Evolutionary conservation across 2,888 invertebrate genomes (phyloP).

Genomic region (Clostera curtula): DNA sequence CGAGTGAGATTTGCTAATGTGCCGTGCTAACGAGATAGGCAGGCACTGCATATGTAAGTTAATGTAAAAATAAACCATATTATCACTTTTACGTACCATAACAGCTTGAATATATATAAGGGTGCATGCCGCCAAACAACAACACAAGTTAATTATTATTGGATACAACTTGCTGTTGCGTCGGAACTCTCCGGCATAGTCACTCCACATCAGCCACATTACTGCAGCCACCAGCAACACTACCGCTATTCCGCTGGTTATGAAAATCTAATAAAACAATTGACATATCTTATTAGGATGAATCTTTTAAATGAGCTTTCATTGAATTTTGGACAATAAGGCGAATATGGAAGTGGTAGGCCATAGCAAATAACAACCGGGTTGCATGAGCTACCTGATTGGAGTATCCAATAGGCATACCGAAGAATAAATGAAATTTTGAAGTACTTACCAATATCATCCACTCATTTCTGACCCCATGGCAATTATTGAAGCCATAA

Average conservation of each 20-base stretch:
- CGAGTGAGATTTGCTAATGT: no score
- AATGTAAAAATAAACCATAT: background rate
- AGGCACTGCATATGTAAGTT: background rate
- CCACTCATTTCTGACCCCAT: slow-evolving; percentile 65
- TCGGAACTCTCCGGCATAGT: slow-evolving; percentile 53
- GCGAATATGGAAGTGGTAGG: no score
- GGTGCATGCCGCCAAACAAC: slow-evolving; percentile 76
- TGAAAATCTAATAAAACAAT: slow-evolving; percentile 42
- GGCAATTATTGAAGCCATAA: slow-evolving; percentile 75
- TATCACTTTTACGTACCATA: slow-evolving; percentile 64
- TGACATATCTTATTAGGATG: no score
- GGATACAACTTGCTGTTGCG: slow-evolving; percentile 71
- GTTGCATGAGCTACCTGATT: no score
- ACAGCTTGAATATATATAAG: slow-evolving; percentile 79
- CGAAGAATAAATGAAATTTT: background rate
- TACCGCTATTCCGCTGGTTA: slow-evolving; percentile 50
- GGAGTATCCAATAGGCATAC: no score
- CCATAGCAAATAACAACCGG: no score
- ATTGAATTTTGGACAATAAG: no score
- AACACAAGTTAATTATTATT: slow-evolving; percentile 75
- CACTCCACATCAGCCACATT: slow-evolving; percentile 57
- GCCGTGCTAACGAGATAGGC: background rate
- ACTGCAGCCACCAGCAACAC: slow-evolving; percentile 43
- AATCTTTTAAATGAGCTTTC: no score
- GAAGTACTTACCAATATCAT: slow-evolving; percentile 54